Conservation (phyloP, 2,113 vertebrate genomes). For the Eonycteris spelaea region DNA sequence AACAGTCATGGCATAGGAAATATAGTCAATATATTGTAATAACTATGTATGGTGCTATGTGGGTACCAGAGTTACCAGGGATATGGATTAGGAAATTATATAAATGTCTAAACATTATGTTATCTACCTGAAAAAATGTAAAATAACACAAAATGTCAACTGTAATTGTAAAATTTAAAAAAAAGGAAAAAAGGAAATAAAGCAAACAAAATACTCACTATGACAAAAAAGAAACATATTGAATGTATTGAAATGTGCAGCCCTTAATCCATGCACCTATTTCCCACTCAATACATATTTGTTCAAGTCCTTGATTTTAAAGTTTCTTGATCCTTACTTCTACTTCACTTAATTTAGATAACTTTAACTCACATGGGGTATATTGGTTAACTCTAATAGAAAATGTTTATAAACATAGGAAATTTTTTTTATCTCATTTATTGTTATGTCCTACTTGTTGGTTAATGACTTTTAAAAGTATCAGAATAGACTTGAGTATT, state of each 20-base stretch:
- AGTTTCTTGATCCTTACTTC: neutral
- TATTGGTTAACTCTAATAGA: neutral
- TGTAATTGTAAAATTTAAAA: no score
- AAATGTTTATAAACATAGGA: neutral
- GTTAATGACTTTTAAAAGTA: neutral
- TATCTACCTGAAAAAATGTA: no score
- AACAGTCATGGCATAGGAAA: no score
- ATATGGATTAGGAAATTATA: no score
- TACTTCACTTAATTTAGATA: neutral
- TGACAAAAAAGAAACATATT: neutral
- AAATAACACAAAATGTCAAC: no score
- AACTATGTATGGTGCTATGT: no score
- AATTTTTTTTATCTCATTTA: neutral
- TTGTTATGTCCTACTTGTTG: neutral
- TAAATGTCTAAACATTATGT: no score
- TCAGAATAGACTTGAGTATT: neutral
- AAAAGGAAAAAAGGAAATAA: no score
- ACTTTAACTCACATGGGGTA: neutral
- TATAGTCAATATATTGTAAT: no score
- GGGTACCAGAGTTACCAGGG: no score
- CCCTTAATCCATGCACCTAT: neutral
- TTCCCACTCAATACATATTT: neutral
- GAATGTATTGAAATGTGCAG: neutral
- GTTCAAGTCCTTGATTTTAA: constrained; percentile 22
- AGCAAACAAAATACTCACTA: no score